Base-by-base conservation (phyloP, 2,113 vertebrate genomes). In the Epinephelus lanceolatus region DNA sequence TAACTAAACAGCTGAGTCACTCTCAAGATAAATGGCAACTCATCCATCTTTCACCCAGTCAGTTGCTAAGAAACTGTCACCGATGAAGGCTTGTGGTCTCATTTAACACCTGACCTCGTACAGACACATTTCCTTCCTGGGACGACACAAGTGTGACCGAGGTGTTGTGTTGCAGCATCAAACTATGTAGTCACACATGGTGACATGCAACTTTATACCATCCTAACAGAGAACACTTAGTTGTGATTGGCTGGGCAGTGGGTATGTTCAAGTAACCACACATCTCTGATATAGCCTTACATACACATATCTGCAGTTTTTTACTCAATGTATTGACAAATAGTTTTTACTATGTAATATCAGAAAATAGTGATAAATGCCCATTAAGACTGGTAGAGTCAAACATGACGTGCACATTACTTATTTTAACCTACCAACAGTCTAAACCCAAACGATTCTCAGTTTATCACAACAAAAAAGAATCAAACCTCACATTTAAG, bases 131-230 rank as follows among this genome's bases (percentile, higher is more conserved):
- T 78, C 59, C 80, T 3, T 42, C 57, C 72, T 52, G 18, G 27
- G 53, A 33, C n/a, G 6, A 42, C 55, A 61, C 57, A 18, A 85
- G 73, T 70, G 61, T 59, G 71, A 85, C 84, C 21, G 66, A 86
- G 47, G 84, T 87, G 75, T 82, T 84, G 85, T 62, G 76, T 89
- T 86, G 83, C 81, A 63, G 15, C 56, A 33, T 69, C 8, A 68
- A 40, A 62, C 25, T 76, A 52, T 71, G 27, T n/a, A 69, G 49
- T 23, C 21, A 25, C 13, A 14, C 4, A 27, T 21, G 23, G 9
- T 13, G 14, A 71, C 59, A n/a, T 80, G 60, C 33, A 18, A 45
- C 33, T 77, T 66, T 71, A 53, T n/a, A 23, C 18, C 30, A 23
- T 52, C 30, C 57, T 55, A 12, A 17, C 19, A 13, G 15, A 30